Evolutionary conservation across 1,140 invertebrate genomes (phyloP).

Genomic region (Pogonomyrmex californicus): DNA sequence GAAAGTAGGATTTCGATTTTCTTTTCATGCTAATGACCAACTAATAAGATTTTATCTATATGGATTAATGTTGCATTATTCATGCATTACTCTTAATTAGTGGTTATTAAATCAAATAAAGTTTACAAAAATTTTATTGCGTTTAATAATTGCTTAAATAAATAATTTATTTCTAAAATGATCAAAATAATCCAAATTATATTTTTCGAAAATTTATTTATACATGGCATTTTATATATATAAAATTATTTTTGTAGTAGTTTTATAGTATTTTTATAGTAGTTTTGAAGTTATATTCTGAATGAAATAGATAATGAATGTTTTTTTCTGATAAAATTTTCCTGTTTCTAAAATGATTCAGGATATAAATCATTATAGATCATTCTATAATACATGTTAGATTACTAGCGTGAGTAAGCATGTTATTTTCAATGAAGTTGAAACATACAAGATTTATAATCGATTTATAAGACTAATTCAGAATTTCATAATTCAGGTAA

Average conservation of each 20-base stretch:
- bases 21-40: no score
- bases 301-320: neutral
- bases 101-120: neutral
- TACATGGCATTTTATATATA: neutral
- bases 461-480: neutral
- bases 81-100: no score
- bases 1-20: no score
- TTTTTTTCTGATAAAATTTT: neutral
- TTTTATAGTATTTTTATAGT: neutral
- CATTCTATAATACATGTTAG: neutral
- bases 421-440: neutral
- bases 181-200: neutral
- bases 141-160: neutral
- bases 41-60: no score
- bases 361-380: neutral
- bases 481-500: neutral
- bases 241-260: neutral
- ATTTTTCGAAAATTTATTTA: neutral
- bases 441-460: neutral
- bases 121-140: neutral
- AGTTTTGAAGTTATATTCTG: neutral
- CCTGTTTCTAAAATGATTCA: neutral
- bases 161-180: neutral
- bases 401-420: constrained; percentile 19
- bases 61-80: no score